phyloP scores from a whole-genome alignment of 2,888 invertebrate species.

The Perdita meconis region DNA sequence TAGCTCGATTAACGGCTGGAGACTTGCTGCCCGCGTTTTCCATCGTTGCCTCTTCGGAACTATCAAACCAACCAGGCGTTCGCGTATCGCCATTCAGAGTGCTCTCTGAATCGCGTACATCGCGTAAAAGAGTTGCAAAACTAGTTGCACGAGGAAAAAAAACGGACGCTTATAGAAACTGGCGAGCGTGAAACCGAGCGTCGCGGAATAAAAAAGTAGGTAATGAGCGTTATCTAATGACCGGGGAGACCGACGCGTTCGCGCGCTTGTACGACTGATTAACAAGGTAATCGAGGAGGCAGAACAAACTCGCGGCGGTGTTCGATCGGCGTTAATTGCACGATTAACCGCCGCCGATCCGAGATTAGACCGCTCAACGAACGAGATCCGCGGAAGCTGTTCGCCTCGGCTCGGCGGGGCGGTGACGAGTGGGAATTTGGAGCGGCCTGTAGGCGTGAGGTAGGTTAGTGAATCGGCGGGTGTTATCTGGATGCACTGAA shows the following conservation, averaged over 20 bases:
- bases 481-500: slow-evolving; percentile 80
- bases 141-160: slow-evolving; percentile 7
- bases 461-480: slow-evolving; percentile 81
- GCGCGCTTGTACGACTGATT: slow-evolving; percentile 1
- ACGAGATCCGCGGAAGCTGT: not conserved
- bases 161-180: slow-evolving; percentile 12
- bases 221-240: not conserved
- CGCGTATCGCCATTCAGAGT: not conserved
- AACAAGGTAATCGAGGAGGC: not conserved
- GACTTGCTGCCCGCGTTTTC: not conserved
- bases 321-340: not conserved
- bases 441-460: slow-evolving; percentile 78
- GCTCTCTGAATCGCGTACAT: not conserved
- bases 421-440: too few species aligned
- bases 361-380: not conserved
- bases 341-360: not conserved
- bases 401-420: slow-evolving; percentile 10
- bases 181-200: slow-evolving; percentile 21
- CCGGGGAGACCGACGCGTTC: not conserved
- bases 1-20: slow-evolving; percentile 3
- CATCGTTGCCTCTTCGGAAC: too few species aligned
- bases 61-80: not conserved
- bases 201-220: not conserved
- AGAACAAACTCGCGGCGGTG: not conserved
- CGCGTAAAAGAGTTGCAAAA: slow-evolving; percentile 3